Conservation (phyloP, 64 coral and sea anemone genomes). For the Pocillopora verrucosa region DNA sequence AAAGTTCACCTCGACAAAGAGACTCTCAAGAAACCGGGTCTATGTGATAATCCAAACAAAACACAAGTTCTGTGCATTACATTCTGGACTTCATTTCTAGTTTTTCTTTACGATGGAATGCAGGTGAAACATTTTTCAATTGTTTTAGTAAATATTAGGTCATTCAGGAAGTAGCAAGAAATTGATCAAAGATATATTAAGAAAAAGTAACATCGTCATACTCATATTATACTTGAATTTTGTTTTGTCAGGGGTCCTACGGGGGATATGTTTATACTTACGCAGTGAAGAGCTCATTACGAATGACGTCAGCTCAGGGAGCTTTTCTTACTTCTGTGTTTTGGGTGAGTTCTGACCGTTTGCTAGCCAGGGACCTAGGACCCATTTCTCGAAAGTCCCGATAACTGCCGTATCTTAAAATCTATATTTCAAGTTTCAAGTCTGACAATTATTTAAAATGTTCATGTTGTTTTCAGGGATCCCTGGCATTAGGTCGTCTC, state of each 20-base stretch:
- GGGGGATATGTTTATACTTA: conserved; percentile 91
- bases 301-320: conserved; percentile 78
- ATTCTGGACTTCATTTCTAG: conserved; percentile 80
- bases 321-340: conserved; percentile 93
- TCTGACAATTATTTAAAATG: background rate
- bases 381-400: too few species aligned
- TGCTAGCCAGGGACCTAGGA: too few species aligned
- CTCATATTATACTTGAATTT: too few species aligned
- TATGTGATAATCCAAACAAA: conserved; percentile 53
- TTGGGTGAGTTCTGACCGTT: conserved; percentile 64
- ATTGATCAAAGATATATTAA: too few species aligned
- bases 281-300: conserved; percentile 79
- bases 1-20: conserved; percentile 45
- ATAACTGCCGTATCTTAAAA: too few species aligned
- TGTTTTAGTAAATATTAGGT: too few species aligned
- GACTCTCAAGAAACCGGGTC: background rate
- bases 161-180: too few species aligned
- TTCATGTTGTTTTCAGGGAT: conserved; percentile 47
- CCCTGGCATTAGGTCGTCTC: conserved; percentile 76
- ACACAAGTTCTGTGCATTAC: conserved; percentile 75
- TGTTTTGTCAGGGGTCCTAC: conserved; percentile 57
- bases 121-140: conserved; percentile 52
- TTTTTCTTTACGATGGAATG: conserved; percentile 96
- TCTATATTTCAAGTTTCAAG: background rate
- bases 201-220: too few species aligned